Conservation (phyloP, 2,888 invertebrate species). For the Dryadula phaetusa region DNA sequence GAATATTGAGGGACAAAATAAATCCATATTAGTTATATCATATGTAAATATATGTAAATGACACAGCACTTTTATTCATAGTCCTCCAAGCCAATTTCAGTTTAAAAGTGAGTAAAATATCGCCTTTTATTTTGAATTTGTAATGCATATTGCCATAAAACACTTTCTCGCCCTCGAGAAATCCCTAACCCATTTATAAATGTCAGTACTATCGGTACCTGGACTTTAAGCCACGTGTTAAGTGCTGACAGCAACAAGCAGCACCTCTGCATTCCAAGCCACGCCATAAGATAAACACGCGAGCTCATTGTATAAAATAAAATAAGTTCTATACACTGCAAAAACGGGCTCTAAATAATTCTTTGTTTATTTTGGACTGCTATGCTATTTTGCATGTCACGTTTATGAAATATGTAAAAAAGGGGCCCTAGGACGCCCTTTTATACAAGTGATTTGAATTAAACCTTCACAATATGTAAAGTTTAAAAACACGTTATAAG, state of each 20-base stretch:
- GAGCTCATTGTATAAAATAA: constrained; percentile 47
- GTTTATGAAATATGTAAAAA: constrained; percentile 36
- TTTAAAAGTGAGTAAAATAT: background rate
- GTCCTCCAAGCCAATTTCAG: background rate
- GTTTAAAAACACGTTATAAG: background rate
- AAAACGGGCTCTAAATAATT: constrained; percentile 36
- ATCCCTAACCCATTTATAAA: constrained; percentile 42
- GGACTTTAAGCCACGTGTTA: constrained; percentile 39
- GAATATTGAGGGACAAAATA: too few species aligned
- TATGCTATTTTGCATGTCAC: constrained; percentile 33
- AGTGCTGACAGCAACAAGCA: constrained; percentile 40
- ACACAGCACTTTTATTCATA: too few species aligned
- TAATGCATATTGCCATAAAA: constrained; percentile 1
- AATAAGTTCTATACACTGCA: constrained; percentile 46
- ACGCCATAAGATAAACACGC: constrained; percentile 52
- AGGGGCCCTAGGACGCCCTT: constrained; percentile 25
- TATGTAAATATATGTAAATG: too few species aligned
- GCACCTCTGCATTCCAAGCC: constrained; percentile 54
- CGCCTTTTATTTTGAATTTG: background rate
- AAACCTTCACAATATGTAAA: background rate
- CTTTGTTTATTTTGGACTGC: constrained; percentile 22
- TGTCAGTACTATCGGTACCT: constrained; percentile 37
- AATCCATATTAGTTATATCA: too few species aligned
- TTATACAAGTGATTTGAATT: constrained; percentile 19
- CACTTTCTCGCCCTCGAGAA: constrained; percentile 18